Percentiles rank a stretch among this genome's conserved stretches.
Evolutionary conservation across 2,888 invertebrate species (phyloP).

Genomic region (Anoplius nigerrimus): DNA sequence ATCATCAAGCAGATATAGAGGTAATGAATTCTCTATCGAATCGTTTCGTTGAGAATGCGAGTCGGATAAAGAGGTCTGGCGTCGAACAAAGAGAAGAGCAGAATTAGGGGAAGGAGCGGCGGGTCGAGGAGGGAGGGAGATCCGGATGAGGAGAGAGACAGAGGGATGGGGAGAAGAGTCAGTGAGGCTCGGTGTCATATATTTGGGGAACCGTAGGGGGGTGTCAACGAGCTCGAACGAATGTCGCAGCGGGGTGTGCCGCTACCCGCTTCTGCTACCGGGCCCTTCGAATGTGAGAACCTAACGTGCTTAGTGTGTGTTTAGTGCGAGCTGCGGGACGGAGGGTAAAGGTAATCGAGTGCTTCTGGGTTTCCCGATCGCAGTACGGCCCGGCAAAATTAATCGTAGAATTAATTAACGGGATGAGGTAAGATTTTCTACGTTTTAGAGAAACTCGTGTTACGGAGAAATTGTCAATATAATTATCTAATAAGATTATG

Average conservation of each 20-base stretch:
- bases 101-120: constrained; percentile 3
- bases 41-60: constrained; percentile 1
- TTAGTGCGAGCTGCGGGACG: too few relatives aligned
- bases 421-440: too few relatives aligned
- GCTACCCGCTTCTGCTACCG: constrained; percentile 49
- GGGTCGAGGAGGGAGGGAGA: constrained; percentile 8
- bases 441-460: too few relatives aligned
- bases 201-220: constrained; percentile 62
- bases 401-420: too few relatives aligned
- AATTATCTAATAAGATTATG: too few relatives aligned
- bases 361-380: too few relatives aligned
- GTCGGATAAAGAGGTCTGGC: constrained; percentile 19
- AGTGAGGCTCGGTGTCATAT: constrained; percentile 55
- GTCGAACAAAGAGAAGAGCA: constrained; percentile 5
- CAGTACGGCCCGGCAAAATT: too few relatives aligned
- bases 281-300: constrained; percentile 61
- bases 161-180: constrained; percentile 16
- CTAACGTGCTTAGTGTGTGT: constrained; percentile 32
- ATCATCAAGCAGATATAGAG: too few relatives aligned
- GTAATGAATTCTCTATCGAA: too few relatives aligned
- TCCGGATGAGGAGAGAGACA: constrained; percentile 11
- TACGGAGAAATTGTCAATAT: too few relatives aligned
- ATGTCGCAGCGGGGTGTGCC: constrained; percentile 67
- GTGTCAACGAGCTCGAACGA: constrained; percentile 66
- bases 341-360: too few relatives aligned